phyloP scores from a whole-genome alignment of 1,140 invertebrate species.

The Eciton burchellii region DNA sequence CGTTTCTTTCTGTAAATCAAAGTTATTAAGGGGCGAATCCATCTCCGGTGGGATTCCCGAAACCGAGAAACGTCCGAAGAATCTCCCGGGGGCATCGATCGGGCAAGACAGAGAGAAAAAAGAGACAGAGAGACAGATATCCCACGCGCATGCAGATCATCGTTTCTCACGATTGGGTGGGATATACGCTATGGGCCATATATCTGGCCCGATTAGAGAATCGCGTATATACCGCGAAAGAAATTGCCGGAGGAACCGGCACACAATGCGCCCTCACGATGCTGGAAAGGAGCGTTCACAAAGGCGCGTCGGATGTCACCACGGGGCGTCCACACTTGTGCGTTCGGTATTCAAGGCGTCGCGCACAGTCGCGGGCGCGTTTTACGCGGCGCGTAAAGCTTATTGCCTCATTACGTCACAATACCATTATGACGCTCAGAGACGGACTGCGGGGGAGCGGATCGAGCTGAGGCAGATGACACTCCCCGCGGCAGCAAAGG shows the following conservation, averaged over 20 bases:
- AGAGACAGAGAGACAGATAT: not conserved
- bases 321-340: slow-evolving; percentile 79
- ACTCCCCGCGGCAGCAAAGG: slow-evolving; percentile 3
- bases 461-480: not conserved
- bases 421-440: slow-evolving; percentile 66
- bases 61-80: no score
- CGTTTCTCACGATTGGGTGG: slow-evolving; percentile 15
- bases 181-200: not conserved
- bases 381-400: slow-evolving; percentile 75
- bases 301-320: slow-evolving; percentile 75
- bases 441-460: slow-evolving; percentile 42
- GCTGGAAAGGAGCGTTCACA: slow-evolving; percentile 67
- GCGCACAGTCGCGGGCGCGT: slow-evolving; percentile 74
- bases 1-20: no score
- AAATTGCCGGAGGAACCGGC: slow-evolving; percentile 37
- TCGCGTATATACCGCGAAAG: slow-evolving; percentile 41
- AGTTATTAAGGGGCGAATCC: no score
- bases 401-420: slow-evolving; percentile 80
- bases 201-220: slow-evolving; percentile 28
- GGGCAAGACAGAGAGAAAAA: not conserved
- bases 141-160: not conserved
- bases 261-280: slow-evolving; percentile 63
- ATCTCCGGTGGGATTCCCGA: not conserved
- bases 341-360: slow-evolving; percentile 60
- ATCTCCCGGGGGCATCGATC: not conserved